Evolutionary conservation across 2,888 invertebrate genomes (phyloP).

Genomic region (Epsilonema sp.): DNA sequence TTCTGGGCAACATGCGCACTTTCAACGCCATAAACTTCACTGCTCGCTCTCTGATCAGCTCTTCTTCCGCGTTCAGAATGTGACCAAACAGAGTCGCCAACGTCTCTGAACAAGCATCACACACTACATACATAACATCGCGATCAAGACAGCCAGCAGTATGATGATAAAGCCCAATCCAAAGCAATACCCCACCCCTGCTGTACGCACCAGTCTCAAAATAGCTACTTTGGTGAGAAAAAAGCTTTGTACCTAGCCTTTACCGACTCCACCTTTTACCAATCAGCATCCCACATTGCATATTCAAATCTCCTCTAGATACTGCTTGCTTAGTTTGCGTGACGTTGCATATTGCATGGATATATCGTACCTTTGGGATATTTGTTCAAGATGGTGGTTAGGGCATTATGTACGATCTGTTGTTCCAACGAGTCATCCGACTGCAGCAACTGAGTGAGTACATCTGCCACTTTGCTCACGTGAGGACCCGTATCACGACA

Average conservation of each 20-base stretch:
- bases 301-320: no score
- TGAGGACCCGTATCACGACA: slow-evolving; percentile 61
- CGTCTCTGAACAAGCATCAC: slow-evolving; percentile 37
- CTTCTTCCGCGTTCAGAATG: slow-evolving; percentile 45
- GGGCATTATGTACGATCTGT: slow-evolving; percentile 58
- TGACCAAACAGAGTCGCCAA: slow-evolving; percentile 49
- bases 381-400: slow-evolving; percentile 46
- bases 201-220: no score
- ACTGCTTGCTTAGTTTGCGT: no score
- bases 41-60: slow-evolving; percentile 58
- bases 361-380: no score
- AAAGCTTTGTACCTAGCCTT: no score
- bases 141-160: not conserved
- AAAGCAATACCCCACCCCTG: no score
- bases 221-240: no score
- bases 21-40: slow-evolving; percentile 68
- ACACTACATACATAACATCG: not conserved
- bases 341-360: no score
- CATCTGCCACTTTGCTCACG: slow-evolving; percentile 66
- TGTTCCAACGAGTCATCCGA: slow-evolving; percentile 65
- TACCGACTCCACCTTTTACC: no score
- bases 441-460: slow-evolving; percentile 69
- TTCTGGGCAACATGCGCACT: slow-evolving; percentile 54
- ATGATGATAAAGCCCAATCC: no score
- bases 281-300: no score